Percentiles rank a stretch among this genome's conserved stretches.
Evolutionary conservation across 2,888 invertebrate species (phyloP).

Genomic region (Hirudinaria manillensis): DNA sequence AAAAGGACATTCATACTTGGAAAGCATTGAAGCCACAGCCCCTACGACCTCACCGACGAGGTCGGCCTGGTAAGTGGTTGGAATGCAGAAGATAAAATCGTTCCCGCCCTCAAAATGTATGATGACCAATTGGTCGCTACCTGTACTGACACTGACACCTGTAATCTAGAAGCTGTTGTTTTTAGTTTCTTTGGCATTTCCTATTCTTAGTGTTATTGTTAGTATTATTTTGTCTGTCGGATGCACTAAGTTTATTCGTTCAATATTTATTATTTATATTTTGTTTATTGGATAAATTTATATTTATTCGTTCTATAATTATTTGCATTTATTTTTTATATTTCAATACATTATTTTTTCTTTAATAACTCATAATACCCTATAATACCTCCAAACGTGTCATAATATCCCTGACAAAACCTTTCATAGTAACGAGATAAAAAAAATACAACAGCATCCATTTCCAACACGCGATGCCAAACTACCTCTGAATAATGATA

Average conservation of each 20-base stretch:
- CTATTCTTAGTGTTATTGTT: background rate
- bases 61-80: conserved; percentile 59
- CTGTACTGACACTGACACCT: conserved; percentile 77
- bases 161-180: conserved; percentile 59
- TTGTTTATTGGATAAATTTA: too few species aligned
- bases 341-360: too few species aligned
- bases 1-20: background rate
- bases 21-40: background rate
- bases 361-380: too few species aligned
- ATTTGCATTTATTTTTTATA: too few species aligned
- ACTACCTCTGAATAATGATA: too few species aligned
- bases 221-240: background rate
- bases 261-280: background rate
- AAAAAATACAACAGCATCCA: too few species aligned
- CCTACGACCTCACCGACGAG: conserved; percentile 78
- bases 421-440: too few species aligned
- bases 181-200: background rate
- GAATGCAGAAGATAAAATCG: conserved; percentile 77
- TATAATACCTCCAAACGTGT: too few species aligned
- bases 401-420: too few species aligned
- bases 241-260: background rate
- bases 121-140: conserved; percentile 77
- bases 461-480: too few species aligned
- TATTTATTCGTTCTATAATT: too few species aligned
- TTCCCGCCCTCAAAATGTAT: conserved; percentile 78